Conservation (phyloP, 2,113 vertebrate genomes). For the Octodon degus region DNA sequence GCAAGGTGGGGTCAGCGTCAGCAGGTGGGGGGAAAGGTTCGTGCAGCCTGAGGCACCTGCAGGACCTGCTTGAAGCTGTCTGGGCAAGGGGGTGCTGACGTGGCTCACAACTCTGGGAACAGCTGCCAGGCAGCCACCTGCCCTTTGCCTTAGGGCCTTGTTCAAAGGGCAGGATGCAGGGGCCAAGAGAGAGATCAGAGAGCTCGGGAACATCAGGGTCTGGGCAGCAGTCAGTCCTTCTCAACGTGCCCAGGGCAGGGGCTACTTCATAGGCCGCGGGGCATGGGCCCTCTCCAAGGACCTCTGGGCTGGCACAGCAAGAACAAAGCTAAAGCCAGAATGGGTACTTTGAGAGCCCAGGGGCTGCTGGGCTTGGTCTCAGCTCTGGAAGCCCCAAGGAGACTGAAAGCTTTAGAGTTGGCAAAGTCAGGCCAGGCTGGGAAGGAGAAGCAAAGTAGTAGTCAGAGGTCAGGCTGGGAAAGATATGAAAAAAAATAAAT, state of each 20-base stretch:
- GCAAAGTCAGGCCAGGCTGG: neutral
- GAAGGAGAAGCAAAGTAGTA: neutral
- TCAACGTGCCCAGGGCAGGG: neutral
- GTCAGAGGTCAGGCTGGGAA: neutral
- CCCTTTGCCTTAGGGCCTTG: neutral
- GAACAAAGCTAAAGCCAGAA: neutral
- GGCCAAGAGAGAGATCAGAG: neutral
- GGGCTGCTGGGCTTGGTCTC: neutral
- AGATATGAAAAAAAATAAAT: too few relatives aligned
- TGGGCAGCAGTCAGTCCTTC: neutral
- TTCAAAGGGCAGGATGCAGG: neutral
- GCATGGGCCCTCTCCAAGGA: neutral
- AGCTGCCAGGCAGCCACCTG: neutral
- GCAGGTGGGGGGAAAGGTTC: neutral
- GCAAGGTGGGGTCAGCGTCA: neutral
- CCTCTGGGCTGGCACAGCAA: neutral
- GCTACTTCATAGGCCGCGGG: neutral
- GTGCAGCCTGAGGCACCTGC: neutral
- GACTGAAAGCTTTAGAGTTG: too few relatives aligned
- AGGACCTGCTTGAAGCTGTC: neutral
- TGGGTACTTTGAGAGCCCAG: neutral
- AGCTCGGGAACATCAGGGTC: too few relatives aligned
- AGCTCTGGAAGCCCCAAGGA: neutral
- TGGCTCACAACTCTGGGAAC: neutral
- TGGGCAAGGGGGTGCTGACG: neutral